Percentiles rank a stretch among this genome's conserved stretches.
These are phyloP conservation scores for Parapristionchus giblindavisi DNA, from an alignment of 2,888 invertebrate genomes.

Conservation along the genomic window DNA sequence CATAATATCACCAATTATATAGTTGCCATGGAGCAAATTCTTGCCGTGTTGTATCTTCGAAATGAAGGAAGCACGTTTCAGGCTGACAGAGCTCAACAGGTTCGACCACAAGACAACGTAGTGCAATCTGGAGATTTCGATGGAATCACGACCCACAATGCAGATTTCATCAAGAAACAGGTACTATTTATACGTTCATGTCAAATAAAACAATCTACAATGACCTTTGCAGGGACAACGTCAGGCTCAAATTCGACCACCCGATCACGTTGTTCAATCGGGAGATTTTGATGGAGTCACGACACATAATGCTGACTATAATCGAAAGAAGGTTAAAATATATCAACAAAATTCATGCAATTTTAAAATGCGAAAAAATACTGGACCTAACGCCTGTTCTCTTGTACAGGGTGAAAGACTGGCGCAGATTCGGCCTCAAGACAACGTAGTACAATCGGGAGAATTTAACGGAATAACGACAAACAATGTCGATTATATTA, in stretches of 20 bases:
- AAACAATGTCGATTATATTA: slow-evolving; percentile 39
- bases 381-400: no score
- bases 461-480: slow-evolving; percentile 43
- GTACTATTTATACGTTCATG: no score
- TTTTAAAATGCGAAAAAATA: no score
- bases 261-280: not conserved
- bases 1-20: no score
- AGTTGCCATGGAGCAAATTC: no score
- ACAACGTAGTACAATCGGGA: slow-evolving; percentile 37
- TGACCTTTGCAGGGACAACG: slow-evolving; percentile 29
- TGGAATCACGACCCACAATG: slow-evolving; percentile 49
- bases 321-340: slow-evolving; percentile 36
- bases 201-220: no score
- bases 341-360: no score
- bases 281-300: slow-evolving; percentile 9
- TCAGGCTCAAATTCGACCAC: not conserved
- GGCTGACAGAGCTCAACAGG: slow-evolving; percentile 5
- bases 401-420: slow-evolving; percentile 41
- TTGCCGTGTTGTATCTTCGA: no score
- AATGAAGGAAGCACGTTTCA: no score
- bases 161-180: slow-evolving; percentile 47
- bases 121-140: slow-evolving; percentile 50
- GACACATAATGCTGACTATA: slow-evolving; percentile 18
- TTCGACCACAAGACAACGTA: slow-evolving; percentile 28
- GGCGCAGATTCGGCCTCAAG: not conserved